Percentiles rank a stretch among this genome's conserved stretches.
These are phyloP conservation scores for Metacarcinus magister DNA, from an alignment of 2,888 invertebrate genomes.

Conservation along the genomic window DNA sequence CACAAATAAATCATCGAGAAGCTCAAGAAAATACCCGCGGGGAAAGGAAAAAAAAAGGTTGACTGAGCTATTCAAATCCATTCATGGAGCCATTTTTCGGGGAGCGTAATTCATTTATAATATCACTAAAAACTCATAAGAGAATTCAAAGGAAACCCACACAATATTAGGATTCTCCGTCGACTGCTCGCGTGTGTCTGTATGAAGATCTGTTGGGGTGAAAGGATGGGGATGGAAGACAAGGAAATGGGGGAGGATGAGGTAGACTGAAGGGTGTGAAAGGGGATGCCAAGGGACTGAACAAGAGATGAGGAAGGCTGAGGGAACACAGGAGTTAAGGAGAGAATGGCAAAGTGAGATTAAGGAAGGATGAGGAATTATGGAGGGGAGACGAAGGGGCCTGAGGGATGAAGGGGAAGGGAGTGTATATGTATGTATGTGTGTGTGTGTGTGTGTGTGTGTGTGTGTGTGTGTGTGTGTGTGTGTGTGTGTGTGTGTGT, in stretches of 20 bases:
- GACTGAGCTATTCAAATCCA: not conserved
- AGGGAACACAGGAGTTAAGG: not conserved
- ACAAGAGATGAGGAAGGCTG: not conserved
- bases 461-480: no score
- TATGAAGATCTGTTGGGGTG: not conserved
- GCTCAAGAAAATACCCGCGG: not conserved
- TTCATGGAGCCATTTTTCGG: not conserved
- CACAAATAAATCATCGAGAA: not conserved
- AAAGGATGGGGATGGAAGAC: not conserved
- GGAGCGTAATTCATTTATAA: not conserved
- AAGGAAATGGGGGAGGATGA: not conserved
- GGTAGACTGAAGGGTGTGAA: not conserved
- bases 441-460: no score
- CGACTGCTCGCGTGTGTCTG: not conserved
- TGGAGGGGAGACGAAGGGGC: not conserved
- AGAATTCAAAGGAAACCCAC: no score
- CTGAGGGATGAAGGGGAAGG: not conserved
- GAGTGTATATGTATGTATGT: no score
- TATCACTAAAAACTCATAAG: not conserved
- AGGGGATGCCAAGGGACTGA: not conserved
- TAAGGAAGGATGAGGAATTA: not conserved
- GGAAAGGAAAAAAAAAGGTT: not conserved
- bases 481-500: no score
- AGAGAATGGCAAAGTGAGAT: constrained; percentile 5
- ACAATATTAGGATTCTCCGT: not conserved